Evolutionary conservation across 23 tunicate genomes (phyloP), one percentile per base, ranked within the genome.

Genomic region (Diplosoma virens): DNA sequence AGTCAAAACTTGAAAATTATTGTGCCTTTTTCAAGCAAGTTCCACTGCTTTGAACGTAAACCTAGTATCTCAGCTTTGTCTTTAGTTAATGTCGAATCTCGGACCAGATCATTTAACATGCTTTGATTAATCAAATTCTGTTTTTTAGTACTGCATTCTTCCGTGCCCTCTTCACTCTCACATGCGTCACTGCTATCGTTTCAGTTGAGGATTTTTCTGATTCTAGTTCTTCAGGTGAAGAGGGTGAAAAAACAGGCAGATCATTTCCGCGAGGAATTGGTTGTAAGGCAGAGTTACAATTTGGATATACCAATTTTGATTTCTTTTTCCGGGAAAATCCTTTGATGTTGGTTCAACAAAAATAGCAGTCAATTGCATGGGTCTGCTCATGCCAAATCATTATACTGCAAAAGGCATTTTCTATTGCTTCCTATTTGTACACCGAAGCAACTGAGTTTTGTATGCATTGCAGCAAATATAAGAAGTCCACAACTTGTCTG

Each of bases 31-130:
- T 46, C 52, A 46, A 46, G 52, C n/a, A n/a, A n/a, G n/a, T n/a
- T n/a, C n/a, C n/a, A n/a, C n/a, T n/a, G n/a, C n/a, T n/a, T n/a
- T n/a, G n/a, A n/a, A n/a, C n/a, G n/a, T n/a, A n/a, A n/a, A n/a
- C n/a, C n/a, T 23, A 58, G 26, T 20, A n/a, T 58, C 65, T 41
- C 14, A 41, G 65, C 24, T 58, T 58, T 9, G 65, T 58, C 65
- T 58, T 58, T 58, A n/a, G 65, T 58, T 58, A n/a, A 58, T 58
- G 65, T 58, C 65, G 21, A 58, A 58, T 46, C 52, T 46, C 52
- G 52, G 16, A 46, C 52, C 52, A 46, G 52, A 46, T 46, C 52
- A 46, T 46, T 58, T 58, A 58, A 58, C 65, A n/a, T 58, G 65
- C 20, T 58, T 58, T 58, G 20, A 58, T 58, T 58, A 11, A n/a